These are phyloP conservation scores for Haemorhous mexicanus DNA, from an alignment of 2,113 vertebrate genomes.

Conservation along the genomic window DNA sequence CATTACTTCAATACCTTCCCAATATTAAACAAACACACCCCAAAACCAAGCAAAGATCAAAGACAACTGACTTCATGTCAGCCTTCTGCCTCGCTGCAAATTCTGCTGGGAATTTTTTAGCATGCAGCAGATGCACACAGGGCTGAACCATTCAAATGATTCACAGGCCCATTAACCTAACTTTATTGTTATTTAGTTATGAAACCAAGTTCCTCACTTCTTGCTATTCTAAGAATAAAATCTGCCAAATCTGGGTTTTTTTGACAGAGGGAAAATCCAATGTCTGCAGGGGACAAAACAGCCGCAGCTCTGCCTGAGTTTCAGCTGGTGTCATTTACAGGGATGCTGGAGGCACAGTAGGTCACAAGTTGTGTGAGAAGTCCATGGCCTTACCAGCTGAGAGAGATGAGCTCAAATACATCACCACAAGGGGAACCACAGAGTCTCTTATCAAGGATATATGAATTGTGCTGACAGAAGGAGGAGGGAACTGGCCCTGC, in stretches of 20 bases:
- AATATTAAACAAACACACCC: background rate
- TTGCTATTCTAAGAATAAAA: background rate
- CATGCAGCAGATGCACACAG: background rate
- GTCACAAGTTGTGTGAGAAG: background rate
- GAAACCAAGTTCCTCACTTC: slow-evolving; percentile 31
- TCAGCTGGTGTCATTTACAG: background rate
- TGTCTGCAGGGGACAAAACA: background rate
- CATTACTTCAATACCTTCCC: background rate
- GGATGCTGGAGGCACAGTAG: background rate
- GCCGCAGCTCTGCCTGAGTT: background rate
- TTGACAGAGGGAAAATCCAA: background rate
- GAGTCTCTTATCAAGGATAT: background rate
- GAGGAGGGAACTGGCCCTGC: background rate
- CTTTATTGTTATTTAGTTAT: background rate
- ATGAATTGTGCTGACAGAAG: background rate
- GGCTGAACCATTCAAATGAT: background rate
- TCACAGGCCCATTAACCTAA: background rate
- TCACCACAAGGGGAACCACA: background rate
- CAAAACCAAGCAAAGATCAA: background rate
- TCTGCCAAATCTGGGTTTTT: background rate
- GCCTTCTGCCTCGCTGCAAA: background rate
- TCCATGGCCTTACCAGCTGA: background rate
- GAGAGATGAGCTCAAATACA: background rate
- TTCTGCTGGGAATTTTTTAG: background rate
- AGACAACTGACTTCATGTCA: background rate